phyloP scores from a whole-genome alignment of 2,888 invertebrate genomes.

The Poecilus cupreus region DNA sequence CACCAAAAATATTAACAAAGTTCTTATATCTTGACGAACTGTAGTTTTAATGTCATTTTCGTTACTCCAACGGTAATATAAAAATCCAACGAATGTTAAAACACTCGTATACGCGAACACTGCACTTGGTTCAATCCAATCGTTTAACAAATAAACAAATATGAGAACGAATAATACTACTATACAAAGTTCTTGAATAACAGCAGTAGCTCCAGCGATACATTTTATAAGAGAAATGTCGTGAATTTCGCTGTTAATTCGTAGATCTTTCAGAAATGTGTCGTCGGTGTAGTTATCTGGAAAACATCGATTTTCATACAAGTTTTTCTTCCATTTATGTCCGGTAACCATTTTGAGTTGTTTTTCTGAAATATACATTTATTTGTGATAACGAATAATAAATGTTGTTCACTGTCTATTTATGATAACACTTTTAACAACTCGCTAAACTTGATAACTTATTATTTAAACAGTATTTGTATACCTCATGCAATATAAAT shows the following conservation, averaged over 20 bases:
- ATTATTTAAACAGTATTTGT: no score
- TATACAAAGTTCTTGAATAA: constrained; percentile 87
- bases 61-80: constrained; percentile 74
- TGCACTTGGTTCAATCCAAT: constrained; percentile 78
- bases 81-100: constrained; percentile 78
- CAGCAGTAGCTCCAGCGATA: constrained; percentile 83
- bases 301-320: constrained; percentile 90
- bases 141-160: constrained; percentile 83
- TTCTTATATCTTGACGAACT: constrained; percentile 81
- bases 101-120: constrained; percentile 78
- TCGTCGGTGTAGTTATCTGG: constrained; percentile 95
- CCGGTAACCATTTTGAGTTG: no score
- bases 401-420: no score
- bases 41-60: constrained; percentile 65
- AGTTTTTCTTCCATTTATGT: constrained; percentile 86
- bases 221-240: constrained; percentile 83
- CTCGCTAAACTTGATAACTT: no score
- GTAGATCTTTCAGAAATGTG: constrained; percentile 88
- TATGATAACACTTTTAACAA: no score
- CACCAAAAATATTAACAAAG: constrained; percentile 86
- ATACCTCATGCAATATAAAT: no score
- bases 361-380: no score
- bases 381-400: no score
- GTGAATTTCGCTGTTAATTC: constrained; percentile 87
- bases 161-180: constrained; percentile 83